phyloP scores from a whole-genome alignment of 2,888 invertebrate genomes.

The Mechanitis mazaeus region DNA sequence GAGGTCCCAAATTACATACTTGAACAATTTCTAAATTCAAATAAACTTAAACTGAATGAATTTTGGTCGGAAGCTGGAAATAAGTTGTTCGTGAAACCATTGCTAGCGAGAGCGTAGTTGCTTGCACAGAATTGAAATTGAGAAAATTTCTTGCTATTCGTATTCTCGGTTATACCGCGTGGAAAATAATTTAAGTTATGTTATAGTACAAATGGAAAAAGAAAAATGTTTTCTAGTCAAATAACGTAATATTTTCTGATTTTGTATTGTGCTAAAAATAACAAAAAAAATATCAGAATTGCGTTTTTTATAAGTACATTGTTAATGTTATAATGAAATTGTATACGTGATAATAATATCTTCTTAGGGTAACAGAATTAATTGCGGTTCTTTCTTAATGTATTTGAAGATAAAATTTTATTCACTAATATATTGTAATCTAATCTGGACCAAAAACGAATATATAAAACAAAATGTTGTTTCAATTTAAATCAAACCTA shows the following conservation, averaged over 20 bases:
- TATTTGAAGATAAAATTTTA: slow-evolving; percentile 22
- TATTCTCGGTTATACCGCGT: slow-evolving; percentile 6
- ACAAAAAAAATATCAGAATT: no score
- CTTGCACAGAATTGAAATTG: slow-evolving; percentile 4
- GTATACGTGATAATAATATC: no score
- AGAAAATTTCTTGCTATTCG: slow-evolving; percentile 5
- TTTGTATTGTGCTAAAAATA: no score
- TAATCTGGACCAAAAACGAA: no score
- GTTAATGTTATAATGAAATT: no score
- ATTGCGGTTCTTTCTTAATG: slow-evolving; percentile 22
- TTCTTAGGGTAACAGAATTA: slow-evolving; percentile 14
- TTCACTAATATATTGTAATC: slow-evolving; percentile 19
- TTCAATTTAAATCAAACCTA: background rate
- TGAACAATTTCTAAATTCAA: slow-evolving; percentile 4
- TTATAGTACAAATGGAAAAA: background rate
- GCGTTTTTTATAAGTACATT: no score
- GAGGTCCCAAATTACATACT: slow-evolving; percentile 13
- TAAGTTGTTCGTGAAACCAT: background rate
- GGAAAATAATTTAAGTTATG: slow-evolving; percentile 13
- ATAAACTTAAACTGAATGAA: slow-evolving; percentile 1
- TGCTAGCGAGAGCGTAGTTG: background rate
- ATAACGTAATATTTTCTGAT: background rate
- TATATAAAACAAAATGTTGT: background rate
- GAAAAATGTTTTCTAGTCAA: slow-evolving; percentile 2
- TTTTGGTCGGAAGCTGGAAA: slow-evolving; percentile 1